Percentiles rank a stretch among this genome's conserved stretches.
phyloP scores from a whole-genome alignment of 2,113 vertebrate species.

The Cyanoliseus patagonus region DNA sequence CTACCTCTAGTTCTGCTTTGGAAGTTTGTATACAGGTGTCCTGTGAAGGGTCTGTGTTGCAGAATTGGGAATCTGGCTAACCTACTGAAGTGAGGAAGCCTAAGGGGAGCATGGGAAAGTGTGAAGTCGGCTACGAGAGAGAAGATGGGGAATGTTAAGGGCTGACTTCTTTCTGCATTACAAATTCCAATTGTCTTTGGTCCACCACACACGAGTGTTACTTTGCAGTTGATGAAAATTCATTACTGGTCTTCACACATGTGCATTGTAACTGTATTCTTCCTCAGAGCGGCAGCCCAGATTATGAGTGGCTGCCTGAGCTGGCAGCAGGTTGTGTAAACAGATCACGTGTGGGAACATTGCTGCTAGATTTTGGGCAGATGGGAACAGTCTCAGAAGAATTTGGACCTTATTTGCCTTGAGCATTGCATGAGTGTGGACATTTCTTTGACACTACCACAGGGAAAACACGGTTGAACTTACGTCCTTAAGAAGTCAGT shows the following conservation, averaged over 20 bases:
- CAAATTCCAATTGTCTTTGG: neutral
- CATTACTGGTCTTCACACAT: neutral
- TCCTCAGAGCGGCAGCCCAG: neutral
- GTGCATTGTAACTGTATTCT: neutral
- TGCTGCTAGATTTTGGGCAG: neutral
- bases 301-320: neutral
- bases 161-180: neutral
- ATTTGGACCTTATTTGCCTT: neutral
- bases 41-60: neutral
- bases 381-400: neutral
- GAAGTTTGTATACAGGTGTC: neutral
- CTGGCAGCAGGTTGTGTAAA: neutral
- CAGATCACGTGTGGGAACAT: neutral
- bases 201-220: neutral
- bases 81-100: neutral
- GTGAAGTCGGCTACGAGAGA: neutral
- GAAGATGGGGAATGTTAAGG: neutral
- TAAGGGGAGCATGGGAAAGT: neutral
- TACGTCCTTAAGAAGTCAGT: fast-evolving
- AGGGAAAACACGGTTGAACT: neutral
- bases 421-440: neutral
- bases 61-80: neutral
- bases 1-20: neutral
- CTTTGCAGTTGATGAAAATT: neutral
- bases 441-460: neutral